These are phyloP conservation scores for Myzus persicae DNA, from an alignment of 1,140 invertebrate genomes.

Conservation along the genomic window DNA sequence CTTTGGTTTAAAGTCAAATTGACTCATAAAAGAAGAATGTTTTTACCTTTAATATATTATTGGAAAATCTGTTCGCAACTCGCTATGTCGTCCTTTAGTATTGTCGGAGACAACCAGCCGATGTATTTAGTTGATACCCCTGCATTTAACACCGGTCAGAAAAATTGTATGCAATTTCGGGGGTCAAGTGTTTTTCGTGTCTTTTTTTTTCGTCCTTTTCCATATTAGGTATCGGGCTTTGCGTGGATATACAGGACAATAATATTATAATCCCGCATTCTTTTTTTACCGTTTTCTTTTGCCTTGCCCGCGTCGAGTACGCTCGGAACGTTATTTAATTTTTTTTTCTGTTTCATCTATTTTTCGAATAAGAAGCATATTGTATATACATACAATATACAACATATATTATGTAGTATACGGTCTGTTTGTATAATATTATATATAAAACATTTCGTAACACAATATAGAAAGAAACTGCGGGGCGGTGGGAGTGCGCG, in stretches of 20 bases:
- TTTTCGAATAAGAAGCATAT: neutral
- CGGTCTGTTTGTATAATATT: constrained; percentile 27
- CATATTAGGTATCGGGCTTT: neutral
- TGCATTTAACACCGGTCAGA: no score
- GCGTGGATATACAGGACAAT: neutral
- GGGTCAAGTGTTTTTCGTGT: neutral
- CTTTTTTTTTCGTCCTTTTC: neutral
- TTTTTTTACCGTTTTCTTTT: neutral
- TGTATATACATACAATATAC: neutral
- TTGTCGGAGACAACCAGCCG: no score
- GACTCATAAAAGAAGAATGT: no score
- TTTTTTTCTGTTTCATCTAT: neutral
- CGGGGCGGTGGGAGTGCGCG: no score
- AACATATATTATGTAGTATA: neutral
- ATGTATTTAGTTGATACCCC: no score
- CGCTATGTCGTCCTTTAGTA: no score
- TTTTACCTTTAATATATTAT: no score
- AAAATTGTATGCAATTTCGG: no score
- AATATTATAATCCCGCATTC: neutral
- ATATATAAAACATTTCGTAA: constrained; percentile 26
- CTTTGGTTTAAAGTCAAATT: no score
- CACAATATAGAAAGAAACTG: neutral
- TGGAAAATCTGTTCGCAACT: no score
- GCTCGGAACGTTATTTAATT: neutral
- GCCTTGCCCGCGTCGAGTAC: neutral